Base-by-base conservation (phyloP, 2,888 invertebrate genomes). In the Mesodorylaimus sp. region DNA sequence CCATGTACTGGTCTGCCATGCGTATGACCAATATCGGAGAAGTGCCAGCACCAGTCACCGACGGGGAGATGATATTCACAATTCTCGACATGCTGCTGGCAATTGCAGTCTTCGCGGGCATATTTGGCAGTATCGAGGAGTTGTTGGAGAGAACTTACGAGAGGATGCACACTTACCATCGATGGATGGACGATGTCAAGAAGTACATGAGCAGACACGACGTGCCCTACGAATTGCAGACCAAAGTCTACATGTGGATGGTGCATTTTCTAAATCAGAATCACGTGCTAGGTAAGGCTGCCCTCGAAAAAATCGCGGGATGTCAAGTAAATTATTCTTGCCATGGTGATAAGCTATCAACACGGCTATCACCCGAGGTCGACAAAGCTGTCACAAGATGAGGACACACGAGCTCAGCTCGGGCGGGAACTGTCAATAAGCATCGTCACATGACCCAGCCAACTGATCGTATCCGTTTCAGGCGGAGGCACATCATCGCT, bases 401-500 rank as follows among this genome's bases (percentile, higher is more conserved):
- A n/a, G n/a, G n/a, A n/a, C n/a, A n/a, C n/a, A n/a, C n/a, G n/a
- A n/a, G n/a, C n/a, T n/a, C n/a, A n/a, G n/a, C n/a, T n/a, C n/a
- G n/a, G n/a, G n/a, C n/a, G n/a, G n/a, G n/a, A n/a, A n/a, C n/a
- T n/a, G n/a, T n/a, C n/a, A n/a, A n/a, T n/a, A n/a, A n/a, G n/a
- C n/a, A n/a, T n/a, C n/a, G n/a, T n/a, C n/a, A n/a, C n/a, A n/a
- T n/a, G n/a, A n/a, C n/a, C n/a, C n/a, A n/a, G n/a, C n/a, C n/a
- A n/a, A n/a, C n/a, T n/a, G n/a, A n/a, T n/a, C n/a, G n/a, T n/a
- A n/a, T n/a, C n/a, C n/a, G 7, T 23, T 21, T 23, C 10, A 19
- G 42, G 44, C 16, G 47, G 19, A 21, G 21, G 43, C 47, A 43
- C 42, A 21, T 3, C 42, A 10, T n/a, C 47, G 13, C 47, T 47